phyloP scores from a whole-genome alignment of 2,113 vertebrate genomes.

The Pseudonaja textilis region DNA sequence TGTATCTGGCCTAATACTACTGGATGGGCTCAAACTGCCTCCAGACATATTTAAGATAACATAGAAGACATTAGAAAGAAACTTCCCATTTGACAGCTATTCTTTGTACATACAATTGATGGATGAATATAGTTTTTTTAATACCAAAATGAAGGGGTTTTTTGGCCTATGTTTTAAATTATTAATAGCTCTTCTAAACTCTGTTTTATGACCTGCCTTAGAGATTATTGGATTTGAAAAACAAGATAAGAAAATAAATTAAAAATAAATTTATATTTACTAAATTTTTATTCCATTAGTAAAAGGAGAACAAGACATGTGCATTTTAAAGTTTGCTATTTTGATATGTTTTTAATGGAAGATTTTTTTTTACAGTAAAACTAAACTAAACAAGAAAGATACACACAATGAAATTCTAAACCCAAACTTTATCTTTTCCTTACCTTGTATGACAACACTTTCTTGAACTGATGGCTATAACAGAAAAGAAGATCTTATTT shows the following conservation, averaged over 20 bases:
- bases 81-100: background rate
- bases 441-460: constrained; percentile 92
- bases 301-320: background rate
- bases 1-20: background rate
- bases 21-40: background rate
- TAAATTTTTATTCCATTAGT: background rate
- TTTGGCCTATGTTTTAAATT: background rate
- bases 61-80: background rate
- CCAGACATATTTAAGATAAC: background rate
- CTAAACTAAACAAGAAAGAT: constrained; percentile 23
- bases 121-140: background rate
- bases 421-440: constrained; percentile 35
- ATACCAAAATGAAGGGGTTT: background rate
- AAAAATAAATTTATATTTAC: background rate
- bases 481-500: constrained; percentile 40
- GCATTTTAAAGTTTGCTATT: background rate
- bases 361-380: background rate
- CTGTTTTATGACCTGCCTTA: background rate
- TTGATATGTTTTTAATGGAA: background rate
- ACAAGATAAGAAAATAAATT: background rate
- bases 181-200: background rate
- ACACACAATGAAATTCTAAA: background rate
- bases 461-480: constrained; percentile 84
- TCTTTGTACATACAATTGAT: background rate
- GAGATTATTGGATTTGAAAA: background rate